Evolutionary conservation across 2,888 invertebrate genomes (phyloP).

Genomic region (Patella caerulea): DNA sequence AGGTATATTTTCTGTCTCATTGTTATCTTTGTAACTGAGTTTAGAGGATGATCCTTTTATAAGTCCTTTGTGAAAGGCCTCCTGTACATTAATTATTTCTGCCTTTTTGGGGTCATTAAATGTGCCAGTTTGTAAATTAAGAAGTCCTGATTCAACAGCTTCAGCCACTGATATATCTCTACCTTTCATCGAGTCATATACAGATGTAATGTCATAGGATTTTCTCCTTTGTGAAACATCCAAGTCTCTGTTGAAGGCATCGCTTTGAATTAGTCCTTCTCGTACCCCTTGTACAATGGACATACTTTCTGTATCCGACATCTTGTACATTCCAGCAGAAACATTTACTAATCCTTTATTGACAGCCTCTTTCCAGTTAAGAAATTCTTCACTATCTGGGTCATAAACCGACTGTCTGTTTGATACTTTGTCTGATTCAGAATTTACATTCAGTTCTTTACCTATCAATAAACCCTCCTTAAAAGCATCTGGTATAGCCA

Average conservation of each 20-base stretch:
- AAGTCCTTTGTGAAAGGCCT: constrained; percentile 84
- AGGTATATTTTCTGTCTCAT: constrained; percentile 26
- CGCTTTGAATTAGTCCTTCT: constrained; percentile 33
- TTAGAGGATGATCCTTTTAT: constrained; percentile 74
- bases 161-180: constrained; percentile 46
- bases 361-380: constrained; percentile 95
- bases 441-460: constrained; percentile 18
- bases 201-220: constrained; percentile 35
- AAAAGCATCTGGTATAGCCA: constrained; percentile 86
- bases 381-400: constrained; percentile 86
- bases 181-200: constrained; percentile 37
- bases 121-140: constrained; percentile 72
- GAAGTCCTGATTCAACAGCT: constrained; percentile 70
- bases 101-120: constrained; percentile 70
- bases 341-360: constrained; percentile 88
- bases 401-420: constrained; percentile 73
- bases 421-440: neutral
- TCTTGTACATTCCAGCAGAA: constrained; percentile 77
- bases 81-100: constrained; percentile 78
- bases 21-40: constrained; percentile 2
- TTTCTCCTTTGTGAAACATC: constrained; percentile 25
- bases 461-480: constrained; percentile 50
- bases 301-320: constrained; percentile 34
- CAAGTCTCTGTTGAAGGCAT: constrained; percentile 16
- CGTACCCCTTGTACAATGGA: constrained; percentile 32